phyloP scores from a whole-genome alignment of 2,113 vertebrate species.

The Leucopsar rothschildi region DNA sequence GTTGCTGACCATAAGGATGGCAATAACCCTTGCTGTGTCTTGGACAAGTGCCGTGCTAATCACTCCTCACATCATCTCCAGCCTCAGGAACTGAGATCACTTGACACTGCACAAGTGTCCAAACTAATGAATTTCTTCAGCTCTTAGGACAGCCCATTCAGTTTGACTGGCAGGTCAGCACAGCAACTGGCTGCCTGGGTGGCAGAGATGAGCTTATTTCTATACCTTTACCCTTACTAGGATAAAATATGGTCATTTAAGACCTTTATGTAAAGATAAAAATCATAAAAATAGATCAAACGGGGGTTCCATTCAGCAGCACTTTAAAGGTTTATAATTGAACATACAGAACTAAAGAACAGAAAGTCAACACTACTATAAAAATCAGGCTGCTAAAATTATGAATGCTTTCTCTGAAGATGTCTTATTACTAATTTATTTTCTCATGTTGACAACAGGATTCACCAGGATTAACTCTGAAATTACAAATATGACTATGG shows the following conservation, averaged over 20 bases:
- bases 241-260: not conserved
- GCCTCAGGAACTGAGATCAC: constrained; percentile 63
- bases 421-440: not conserved
- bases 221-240: not conserved
- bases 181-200: constrained; percentile 52
- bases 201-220: constrained; percentile 47
- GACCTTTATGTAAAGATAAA: constrained; percentile 39
- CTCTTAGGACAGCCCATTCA: constrained; percentile 34
- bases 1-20: constrained; percentile 76
- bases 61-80: constrained; percentile 52
- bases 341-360: not conserved
- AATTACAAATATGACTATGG: not conserved
- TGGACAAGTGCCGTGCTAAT: constrained; percentile 70
- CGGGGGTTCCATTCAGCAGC: not conserved
- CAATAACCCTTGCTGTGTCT: constrained; percentile 68
- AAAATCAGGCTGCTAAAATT: not conserved
- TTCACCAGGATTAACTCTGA: not conserved
- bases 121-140: constrained; percentile 55
- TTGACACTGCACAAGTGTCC: constrained; percentile 59
- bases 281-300: not conserved
- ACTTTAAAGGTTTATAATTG: not conserved
- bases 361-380: not conserved
- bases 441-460: not conserved
- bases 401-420: not conserved
- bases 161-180: constrained; percentile 62